Percentiles rank a stretch among this genome's conserved stretches.
Evolutionary conservation across 2,888 invertebrate species (phyloP).

Genomic region (Netelia inedita): DNA sequence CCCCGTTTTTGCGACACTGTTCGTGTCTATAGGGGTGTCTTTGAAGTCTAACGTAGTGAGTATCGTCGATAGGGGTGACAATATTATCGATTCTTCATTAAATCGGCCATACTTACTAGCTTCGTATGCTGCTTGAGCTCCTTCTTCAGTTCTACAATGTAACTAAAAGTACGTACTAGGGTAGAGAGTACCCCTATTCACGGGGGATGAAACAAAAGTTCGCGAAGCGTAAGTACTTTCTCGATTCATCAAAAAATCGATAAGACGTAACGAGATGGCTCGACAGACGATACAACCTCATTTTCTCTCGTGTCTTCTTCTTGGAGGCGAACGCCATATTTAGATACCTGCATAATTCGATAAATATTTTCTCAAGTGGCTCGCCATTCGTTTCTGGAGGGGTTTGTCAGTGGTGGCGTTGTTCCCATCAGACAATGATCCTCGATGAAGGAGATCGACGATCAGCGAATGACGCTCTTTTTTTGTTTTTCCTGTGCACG

Average conservation of each 20-base stretch:
- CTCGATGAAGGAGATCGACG: constrained; percentile 11
- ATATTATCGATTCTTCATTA: too few species aligned
- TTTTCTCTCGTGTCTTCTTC: neutral
- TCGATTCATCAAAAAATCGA: neutral
- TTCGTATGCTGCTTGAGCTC: too few species aligned
- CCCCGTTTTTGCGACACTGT: too few species aligned
- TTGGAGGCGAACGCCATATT: neutral
- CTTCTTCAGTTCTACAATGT: too few species aligned
- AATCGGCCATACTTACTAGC: too few species aligned
- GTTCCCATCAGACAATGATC: constrained; percentile 42
- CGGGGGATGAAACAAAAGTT: too few species aligned
- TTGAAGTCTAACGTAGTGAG: too few species aligned
- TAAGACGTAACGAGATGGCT: constrained; percentile 4
- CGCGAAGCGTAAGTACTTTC: neutral
- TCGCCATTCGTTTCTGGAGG: constrained; percentile 6
- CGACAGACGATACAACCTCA: neutral
- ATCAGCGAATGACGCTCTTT: constrained; percentile 1
- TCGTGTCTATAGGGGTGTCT: too few species aligned
- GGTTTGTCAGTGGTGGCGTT: constrained; percentile 11
- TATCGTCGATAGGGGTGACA: too few species aligned
- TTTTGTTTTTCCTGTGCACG: constrained; percentile 46
- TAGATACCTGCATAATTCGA: neutral
- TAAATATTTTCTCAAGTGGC: constrained; percentile 28
- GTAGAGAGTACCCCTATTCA: too few species aligned
- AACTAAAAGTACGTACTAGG: too few species aligned